phyloP scores from a whole-genome alignment of 30 jellyfish, hydroid and myxozoan species.

The Pseudorhiza aurosa region DNA sequence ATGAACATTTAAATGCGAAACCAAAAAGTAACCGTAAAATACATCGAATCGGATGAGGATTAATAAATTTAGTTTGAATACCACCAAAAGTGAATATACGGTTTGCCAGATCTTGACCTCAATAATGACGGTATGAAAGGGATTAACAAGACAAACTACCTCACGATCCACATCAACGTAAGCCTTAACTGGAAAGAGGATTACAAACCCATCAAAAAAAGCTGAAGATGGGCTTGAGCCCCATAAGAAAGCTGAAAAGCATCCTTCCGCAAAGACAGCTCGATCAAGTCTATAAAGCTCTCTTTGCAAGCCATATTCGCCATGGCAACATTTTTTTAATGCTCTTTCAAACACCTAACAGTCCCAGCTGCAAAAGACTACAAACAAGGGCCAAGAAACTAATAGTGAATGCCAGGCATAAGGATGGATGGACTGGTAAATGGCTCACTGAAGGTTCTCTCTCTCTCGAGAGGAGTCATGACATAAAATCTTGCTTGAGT shows the following conservation, averaged over 20 bases:
- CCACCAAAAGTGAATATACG: background rate
- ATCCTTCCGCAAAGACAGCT: background rate
- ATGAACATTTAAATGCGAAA: too few relatives aligned
- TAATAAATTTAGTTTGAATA: background rate
- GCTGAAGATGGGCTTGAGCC: background rate
- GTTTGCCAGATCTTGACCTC: conserved; percentile 35
- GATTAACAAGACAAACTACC: conserved; percentile 8
- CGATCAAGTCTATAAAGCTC: conserved; percentile 31
- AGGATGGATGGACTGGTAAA: too few relatives aligned
- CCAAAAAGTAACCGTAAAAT: conserved; percentile 3
- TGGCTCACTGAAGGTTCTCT: too few relatives aligned
- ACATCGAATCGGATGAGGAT: conserved; percentile 9
- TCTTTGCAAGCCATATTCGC: conserved; percentile 35
- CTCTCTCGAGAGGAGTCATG: background rate
- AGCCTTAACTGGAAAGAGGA: conserved; percentile 13
- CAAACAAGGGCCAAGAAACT: background rate
- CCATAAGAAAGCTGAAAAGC: background rate
- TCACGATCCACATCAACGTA: background rate
- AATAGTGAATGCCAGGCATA: background rate
- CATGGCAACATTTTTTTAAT: background rate
- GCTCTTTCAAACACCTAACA: conserved; percentile 15
- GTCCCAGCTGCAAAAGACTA: conserved; percentile 1
- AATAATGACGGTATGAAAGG: conserved; percentile 16
- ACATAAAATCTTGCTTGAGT: background rate
- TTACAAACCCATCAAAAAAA: background rate